phyloP scores from a whole-genome alignment of 1,140 invertebrate species.

The Platyura marginata region DNA sequence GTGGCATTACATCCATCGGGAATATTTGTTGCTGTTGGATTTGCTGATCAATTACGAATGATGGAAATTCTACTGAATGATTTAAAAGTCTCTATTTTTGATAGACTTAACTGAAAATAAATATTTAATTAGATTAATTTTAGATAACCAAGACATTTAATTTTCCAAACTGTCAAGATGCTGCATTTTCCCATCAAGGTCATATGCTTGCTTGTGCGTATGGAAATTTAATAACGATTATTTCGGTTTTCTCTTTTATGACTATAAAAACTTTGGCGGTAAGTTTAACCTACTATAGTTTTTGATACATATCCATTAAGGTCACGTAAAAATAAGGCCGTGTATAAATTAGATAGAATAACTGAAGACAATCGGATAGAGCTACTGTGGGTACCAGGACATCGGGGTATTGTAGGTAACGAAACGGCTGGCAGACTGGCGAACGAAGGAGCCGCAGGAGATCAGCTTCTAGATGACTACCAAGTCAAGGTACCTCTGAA shows the following conservation, averaged over 20 bases:
- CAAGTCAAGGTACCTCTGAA: too few relatives aligned
- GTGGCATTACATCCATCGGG: conserved; percentile 68
- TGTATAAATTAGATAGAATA: too few relatives aligned
- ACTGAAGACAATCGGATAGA: too few relatives aligned
- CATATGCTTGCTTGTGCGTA: conserved; percentile 21
- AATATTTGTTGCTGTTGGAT: conserved; percentile 73
- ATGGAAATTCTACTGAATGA: conserved; percentile 77
- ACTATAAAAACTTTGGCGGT: conserved; percentile 14
- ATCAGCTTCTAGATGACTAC: too few relatives aligned
- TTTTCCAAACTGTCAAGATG: conserved; percentile 19
- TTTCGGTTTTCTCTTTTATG: conserved; percentile 19
- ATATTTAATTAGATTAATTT: conserved; percentile 61
- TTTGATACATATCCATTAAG: too few relatives aligned
- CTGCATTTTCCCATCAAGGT: conserved; percentile 19
- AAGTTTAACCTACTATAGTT: too few relatives aligned
- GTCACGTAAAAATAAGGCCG: too few relatives aligned
- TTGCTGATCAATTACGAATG: conserved; percentile 71
- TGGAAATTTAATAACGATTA: conserved; percentile 19
- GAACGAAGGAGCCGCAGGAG: too few relatives aligned
- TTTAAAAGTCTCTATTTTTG: too few relatives aligned
- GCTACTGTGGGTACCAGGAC: too few relatives aligned
- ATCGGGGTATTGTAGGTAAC: too few relatives aligned
- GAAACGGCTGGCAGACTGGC: too few relatives aligned
- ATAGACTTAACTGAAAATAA: conserved; percentile 50
- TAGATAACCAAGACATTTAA: conserved; percentile 23